These are phyloP conservation scores for Aleiodes testaceus DNA, from an alignment of 2,888 invertebrate species.

Conservation along the genomic window DNA sequence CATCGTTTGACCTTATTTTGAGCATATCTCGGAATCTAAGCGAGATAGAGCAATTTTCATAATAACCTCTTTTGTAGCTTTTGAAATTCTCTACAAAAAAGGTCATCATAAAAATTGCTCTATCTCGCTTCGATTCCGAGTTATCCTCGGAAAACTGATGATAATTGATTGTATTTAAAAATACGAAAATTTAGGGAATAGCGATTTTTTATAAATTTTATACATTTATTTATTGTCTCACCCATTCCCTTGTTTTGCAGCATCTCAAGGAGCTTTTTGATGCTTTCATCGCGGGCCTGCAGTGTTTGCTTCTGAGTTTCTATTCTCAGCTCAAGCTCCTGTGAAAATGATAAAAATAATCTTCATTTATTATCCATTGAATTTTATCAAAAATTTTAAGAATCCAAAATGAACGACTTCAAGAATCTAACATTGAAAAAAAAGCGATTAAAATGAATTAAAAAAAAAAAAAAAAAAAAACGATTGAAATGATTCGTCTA, in stretches of 20 bases:
- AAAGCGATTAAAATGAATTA: not conserved
- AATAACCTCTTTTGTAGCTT: too few species aligned
- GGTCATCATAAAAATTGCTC: too few species aligned
- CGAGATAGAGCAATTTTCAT: too few species aligned
- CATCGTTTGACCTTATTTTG: too few species aligned
- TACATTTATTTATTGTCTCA: conserved; percentile 74
- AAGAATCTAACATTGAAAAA: conserved; percentile 7
- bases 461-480: too few species aligned
- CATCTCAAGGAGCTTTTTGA: conserved; percentile 99
- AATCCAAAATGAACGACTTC: not conserved
- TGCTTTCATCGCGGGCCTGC: conserved; percentile 96
- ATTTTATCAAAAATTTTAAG: not conserved
- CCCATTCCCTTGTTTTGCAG: conserved; percentile 97
- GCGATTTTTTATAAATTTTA: not conserved
- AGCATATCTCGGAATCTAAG: too few species aligned
- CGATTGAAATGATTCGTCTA: conserved; percentile 12
- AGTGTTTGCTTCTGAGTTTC: conserved; percentile 99
- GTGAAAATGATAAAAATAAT: conserved; percentile 62
- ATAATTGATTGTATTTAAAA: too few species aligned
- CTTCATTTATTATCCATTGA: not conserved
- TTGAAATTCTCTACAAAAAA: too few species aligned
- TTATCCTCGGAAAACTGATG: too few species aligned
- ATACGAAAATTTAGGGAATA: too few species aligned
- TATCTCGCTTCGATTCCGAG: too few species aligned
- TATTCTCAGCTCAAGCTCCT: conserved; percentile 96